A percentile compares a stretch with the other conserved stretches of the same genome.
phyloP scores from a whole-genome alignment of 1,140 invertebrate genomes.

The Eumeta japonica region DNA sequence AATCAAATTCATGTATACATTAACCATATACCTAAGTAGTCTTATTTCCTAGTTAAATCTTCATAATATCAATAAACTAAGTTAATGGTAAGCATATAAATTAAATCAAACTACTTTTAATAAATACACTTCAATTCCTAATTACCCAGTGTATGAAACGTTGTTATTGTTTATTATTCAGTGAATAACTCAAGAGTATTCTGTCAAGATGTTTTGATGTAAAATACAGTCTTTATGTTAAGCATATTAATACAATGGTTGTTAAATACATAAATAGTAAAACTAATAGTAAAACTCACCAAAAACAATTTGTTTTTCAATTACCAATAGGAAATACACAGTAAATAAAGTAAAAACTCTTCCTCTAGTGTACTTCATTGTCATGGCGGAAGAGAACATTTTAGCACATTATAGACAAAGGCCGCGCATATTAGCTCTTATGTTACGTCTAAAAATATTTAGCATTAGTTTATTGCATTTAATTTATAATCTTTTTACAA shows the following conservation, averaged over 20 bases:
- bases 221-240: conserved; percentile 14
- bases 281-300: conserved; percentile 31
- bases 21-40: too few species aligned
- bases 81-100: too few species aligned
- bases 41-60: too few species aligned
- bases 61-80: too few species aligned
- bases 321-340: conserved; percentile 48
- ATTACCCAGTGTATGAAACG: too few species aligned
- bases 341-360: conserved; percentile 38
- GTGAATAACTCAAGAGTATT: too few species aligned
- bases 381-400: conserved; percentile 45
- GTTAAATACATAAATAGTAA: conserved; percentile 9
- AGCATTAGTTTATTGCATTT: conserved; percentile 31
- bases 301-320: conserved; percentile 38
- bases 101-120: too few species aligned
- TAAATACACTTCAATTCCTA: too few species aligned
- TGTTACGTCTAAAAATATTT: conserved; percentile 39
- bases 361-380: conserved; percentile 38
- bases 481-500: conserved; percentile 42
- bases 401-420: conserved; percentile 30
- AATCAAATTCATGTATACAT: too few species aligned
- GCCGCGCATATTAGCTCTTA: conserved; percentile 32
- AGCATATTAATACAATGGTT: conserved; percentile 12
- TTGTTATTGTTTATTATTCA: too few species aligned
- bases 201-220: conserved; percentile 4